Evolutionary conservation across 2,797 vertebrate genomes (phyloP).

Genomic region (Bovichtus variegatus): DNA sequence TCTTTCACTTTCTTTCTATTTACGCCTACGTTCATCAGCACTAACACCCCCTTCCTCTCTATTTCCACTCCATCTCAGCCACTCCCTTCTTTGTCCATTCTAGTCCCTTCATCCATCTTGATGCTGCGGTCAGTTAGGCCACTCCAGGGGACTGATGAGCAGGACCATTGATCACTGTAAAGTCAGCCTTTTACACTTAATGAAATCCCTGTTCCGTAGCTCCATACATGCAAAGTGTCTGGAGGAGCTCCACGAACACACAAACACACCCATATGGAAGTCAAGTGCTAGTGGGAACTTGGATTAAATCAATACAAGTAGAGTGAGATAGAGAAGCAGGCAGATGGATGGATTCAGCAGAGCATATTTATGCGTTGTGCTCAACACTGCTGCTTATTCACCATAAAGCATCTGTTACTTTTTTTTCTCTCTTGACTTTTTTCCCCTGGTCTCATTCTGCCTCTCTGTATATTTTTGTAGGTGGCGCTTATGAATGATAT

Average conservation of each 20-base stretch:
- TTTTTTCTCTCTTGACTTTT: slow-evolving; percentile 29
- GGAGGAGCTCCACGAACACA: background rate
- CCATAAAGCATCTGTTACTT: slow-evolving; percentile 36
- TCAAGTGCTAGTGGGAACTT: slow-evolving; percentile 6
- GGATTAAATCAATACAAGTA: slow-evolving; percentile 43
- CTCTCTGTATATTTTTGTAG: slow-evolving; percentile 8
- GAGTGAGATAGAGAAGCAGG: slow-evolving; percentile 22
- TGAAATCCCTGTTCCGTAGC: slow-evolving; percentile 53
- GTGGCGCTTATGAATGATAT: slow-evolving; percentile 3
- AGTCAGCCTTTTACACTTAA: slow-evolving; percentile 65
- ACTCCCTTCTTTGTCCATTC: slow-evolving; percentile 16
- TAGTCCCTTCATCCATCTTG: slow-evolving; percentile 53
- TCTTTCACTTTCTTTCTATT: slow-evolving; percentile 31
- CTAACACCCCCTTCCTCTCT: slow-evolving; percentile 31
- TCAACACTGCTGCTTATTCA: slow-evolving; percentile 20
- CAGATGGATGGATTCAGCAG: slow-evolving; percentile 50
- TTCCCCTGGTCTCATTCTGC: background rate
- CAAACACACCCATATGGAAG: slow-evolving; percentile 7
- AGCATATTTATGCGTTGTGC: slow-evolving; percentile 30
- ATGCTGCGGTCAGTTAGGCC: slow-evolving; percentile 46
- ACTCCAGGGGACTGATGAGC: slow-evolving; percentile 65
- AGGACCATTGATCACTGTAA: slow-evolving; percentile 53
- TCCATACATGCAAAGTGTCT: slow-evolving; percentile 41
- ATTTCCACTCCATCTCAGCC: slow-evolving; percentile 50
- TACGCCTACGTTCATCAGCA: slow-evolving; percentile 46